A percentile compares a stretch with the other conserved stretches of the same genome.
These are phyloP conservation scores for Microcebus jonahi DNA, from an alignment of 2,113 vertebrate species.

Conservation along the genomic window DNA sequence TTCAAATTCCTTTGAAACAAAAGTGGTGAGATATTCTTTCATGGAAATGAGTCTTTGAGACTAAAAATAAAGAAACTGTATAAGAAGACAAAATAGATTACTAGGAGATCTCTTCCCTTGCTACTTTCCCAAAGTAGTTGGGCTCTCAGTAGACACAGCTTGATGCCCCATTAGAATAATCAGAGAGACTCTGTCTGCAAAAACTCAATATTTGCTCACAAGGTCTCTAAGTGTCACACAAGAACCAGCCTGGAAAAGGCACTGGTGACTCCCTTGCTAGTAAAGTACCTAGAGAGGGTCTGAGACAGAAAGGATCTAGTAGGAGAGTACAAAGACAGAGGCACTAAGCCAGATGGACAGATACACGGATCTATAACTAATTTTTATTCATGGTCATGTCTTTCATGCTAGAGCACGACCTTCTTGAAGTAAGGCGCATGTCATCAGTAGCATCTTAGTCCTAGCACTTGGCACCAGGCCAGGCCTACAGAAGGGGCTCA, in stretches of 20 bases:
- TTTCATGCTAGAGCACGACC: neutral
- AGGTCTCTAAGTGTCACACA: neutral
- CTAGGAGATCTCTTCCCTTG: neutral
- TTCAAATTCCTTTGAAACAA: slow-evolving; percentile 29
- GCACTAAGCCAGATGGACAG: neutral
- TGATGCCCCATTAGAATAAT: neutral
- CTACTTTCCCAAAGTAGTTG: neutral
- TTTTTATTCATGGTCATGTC: slow-evolving; percentile 5
- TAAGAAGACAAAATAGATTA: neutral
- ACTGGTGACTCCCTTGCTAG: neutral
- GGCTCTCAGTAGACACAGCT: neutral
- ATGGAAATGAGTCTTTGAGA: slow-evolving; percentile 19
- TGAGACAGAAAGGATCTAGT: neutral
- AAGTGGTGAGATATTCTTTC: neutral
- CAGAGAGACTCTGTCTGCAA: neutral
- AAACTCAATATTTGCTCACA: slow-evolving; percentile 15
- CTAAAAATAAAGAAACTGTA: slow-evolving; percentile 7
- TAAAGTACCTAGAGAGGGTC: neutral
- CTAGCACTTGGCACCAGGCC: neutral
- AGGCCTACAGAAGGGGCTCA: neutral
- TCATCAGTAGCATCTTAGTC: neutral
- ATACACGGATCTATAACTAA: neutral
- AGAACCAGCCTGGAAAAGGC: neutral
- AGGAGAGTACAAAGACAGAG: neutral
- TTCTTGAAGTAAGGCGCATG: slow-evolving; percentile 2